Conservation (phyloP, 2,113 vertebrate genomes). For the Dicrurus megarhynchus region DNA sequence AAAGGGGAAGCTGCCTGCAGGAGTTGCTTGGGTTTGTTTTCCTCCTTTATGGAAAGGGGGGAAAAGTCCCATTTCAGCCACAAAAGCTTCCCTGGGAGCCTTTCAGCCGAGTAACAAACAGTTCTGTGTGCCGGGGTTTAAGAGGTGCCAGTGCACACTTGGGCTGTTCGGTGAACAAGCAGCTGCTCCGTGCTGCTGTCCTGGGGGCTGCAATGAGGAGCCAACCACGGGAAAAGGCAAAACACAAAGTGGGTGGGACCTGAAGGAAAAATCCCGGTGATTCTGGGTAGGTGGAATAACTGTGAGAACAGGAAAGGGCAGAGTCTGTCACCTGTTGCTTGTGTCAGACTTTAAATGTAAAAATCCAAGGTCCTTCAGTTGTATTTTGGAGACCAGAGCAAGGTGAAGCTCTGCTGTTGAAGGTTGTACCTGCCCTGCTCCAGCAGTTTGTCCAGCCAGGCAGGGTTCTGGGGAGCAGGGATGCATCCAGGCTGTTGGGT, state of each 20-base stretch:
- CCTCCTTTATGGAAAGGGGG: background rate
- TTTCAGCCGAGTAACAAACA: background rate
- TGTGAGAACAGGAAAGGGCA: background rate
- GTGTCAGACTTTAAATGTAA: background rate
- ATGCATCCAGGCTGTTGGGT: too few species aligned
- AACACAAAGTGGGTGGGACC: accelerated
- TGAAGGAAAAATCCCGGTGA: background rate
- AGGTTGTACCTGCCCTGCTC: background rate
- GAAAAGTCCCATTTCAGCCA: background rate
- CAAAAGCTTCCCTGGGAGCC: background rate
- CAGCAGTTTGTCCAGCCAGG: background rate
- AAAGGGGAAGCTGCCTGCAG: background rate
- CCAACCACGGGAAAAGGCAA: background rate
- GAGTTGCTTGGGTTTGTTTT: background rate
- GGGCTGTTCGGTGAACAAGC: background rate
- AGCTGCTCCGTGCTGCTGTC: background rate
- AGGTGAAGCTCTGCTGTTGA: background rate
- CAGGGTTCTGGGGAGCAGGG: background rate
- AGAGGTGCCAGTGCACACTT: background rate
- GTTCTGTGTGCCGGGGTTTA: background rate
- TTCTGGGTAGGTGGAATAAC: background rate
- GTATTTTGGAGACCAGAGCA: background rate
- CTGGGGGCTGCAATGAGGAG: background rate
- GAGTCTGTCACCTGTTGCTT: background rate
- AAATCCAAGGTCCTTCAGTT: accelerated